A percentile compares a stretch with the other conserved stretches of the same genome.
Conservation (phyloP, 2,888 invertebrate species). For the Amphipoea lucens region DNA sequence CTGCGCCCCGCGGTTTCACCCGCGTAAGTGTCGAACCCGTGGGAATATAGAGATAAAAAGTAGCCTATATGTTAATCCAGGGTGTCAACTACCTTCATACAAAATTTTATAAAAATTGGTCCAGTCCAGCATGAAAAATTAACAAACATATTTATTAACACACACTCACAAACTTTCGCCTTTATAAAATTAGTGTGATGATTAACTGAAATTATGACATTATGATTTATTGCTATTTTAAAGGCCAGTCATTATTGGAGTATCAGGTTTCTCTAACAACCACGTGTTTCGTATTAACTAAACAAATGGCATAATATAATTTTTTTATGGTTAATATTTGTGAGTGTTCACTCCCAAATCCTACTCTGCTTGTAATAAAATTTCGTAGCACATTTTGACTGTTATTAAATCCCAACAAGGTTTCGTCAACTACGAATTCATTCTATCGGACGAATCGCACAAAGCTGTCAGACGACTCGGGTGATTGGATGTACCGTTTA, state of each 20-base stretch:
- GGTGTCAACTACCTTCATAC: too few relatives aligned
- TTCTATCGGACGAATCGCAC: conserved; percentile 3
- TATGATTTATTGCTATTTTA: conserved; percentile 28
- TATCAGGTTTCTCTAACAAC: background rate
- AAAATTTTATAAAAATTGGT: too few relatives aligned
- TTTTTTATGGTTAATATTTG: conserved; percentile 1
- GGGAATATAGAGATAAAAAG: too few relatives aligned
- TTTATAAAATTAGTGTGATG: too few relatives aligned
- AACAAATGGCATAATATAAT: conserved; percentile 4
- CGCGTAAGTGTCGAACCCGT: too few relatives aligned
- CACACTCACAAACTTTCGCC: too few relatives aligned
- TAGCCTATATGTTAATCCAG: too few relatives aligned
- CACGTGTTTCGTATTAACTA: conserved; percentile 7
- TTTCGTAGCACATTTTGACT: background rate
- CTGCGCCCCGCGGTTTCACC: too few relatives aligned
- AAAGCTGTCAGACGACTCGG: conserved; percentile 10
- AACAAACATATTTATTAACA: too few relatives aligned
- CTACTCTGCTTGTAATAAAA: conserved; percentile 8
- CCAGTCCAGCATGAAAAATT: too few relatives aligned
- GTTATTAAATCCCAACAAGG: background rate
- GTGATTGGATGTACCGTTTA: conserved; percentile 39
- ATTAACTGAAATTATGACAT: background rate
- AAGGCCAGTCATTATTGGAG: background rate
- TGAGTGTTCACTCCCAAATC: background rate
- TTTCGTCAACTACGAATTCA: conserved; percentile 13